Evolutionary conservation across 2,888 invertebrate species (phyloP).

Genomic region (Xestia ashworthii): DNA sequence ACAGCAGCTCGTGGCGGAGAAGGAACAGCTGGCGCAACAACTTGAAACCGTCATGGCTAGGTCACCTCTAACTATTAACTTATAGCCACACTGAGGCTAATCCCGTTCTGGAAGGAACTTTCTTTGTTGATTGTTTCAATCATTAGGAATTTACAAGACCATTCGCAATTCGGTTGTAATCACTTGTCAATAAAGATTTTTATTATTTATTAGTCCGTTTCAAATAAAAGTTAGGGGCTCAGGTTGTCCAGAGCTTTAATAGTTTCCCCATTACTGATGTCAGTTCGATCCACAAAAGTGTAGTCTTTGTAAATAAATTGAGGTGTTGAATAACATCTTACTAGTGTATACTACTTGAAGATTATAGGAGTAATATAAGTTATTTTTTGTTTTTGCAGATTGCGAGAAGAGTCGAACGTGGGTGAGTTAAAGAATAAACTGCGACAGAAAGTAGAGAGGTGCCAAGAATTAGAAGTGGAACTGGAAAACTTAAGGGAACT

Average conservation of each 20-base stretch:
- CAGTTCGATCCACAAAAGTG: background rate
- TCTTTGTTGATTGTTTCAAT: background rate
- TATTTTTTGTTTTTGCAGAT: slow-evolving; percentile 20
- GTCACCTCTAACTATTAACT: slow-evolving; percentile 61
- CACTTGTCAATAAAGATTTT: no score
- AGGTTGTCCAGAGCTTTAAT: background rate
- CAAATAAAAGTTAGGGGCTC: background rate
- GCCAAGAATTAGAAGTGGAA: slow-evolving; percentile 85
- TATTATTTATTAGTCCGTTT: background rate
- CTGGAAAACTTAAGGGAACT: slow-evolving; percentile 86
- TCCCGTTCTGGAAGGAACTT: no score
- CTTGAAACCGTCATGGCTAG: slow-evolving; percentile 75
- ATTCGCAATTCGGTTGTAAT: background rate
- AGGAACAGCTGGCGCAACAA: slow-evolving; percentile 73
- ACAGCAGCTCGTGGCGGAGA: slow-evolving; percentile 71
- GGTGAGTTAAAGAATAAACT: slow-evolving; percentile 86
- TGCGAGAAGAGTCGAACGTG: slow-evolving; percentile 84
- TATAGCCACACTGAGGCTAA: background rate
- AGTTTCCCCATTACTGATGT: background rate
- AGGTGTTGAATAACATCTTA: background rate
- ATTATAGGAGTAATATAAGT: background rate
- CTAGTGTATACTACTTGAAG: background rate
- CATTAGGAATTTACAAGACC: background rate
- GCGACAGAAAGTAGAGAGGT: slow-evolving; percentile 83
- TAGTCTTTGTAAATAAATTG: background rate